Evolutionary conservation across 2,888 invertebrate genomes (phyloP), one percentile per base, ranked within the genome.

Genomic region (Apodemia duryi): DNA sequence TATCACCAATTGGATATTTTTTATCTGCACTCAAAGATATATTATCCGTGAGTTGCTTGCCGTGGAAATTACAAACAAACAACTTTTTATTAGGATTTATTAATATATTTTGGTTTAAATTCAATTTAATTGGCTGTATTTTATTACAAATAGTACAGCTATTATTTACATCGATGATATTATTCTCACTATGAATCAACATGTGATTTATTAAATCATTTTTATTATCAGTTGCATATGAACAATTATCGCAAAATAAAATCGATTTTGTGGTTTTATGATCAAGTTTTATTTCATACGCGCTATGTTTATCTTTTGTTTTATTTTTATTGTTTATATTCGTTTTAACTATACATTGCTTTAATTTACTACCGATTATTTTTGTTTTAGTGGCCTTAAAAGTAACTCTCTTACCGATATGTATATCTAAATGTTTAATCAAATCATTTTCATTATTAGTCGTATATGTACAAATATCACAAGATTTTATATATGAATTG

Each of bases 121-220:
- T 0, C 4, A 9, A 1, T 9, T 43, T 43, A 61, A 6, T 52
- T 70, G 6, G 52, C 69, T 61, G 70, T 65, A 21, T 38, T 28
- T 65, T 64, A n/a, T 63, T 29, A 67, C 73, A 73, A 4, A 69
- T 10, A n/a, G 51, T 49, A 64, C 73, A 73, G 71, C 49, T 69
- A 73, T 10, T 69, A 61, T 62, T 62, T 70, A 52, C n/a, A 21
- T 52, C 9, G 52, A 21, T 52, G 28, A 21, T 28, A 7, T n/a
- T 29, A 29, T 54, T 54, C 0, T 10, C 21, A 29, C 28, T 10
- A 29, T 28, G 21, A 4, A 5, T 11, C 9, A 10, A 1, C 28
- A 54, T 29, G 3, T 54, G 54, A 54, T 54, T 29, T 54, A 29
- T 54, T 29, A 54, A 54, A 28, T 54, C 9, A 28, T 54, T 54